Base-by-base conservation (phyloP, 1,140 invertebrate species). In the Phenacoccus solenopsis region DNA sequence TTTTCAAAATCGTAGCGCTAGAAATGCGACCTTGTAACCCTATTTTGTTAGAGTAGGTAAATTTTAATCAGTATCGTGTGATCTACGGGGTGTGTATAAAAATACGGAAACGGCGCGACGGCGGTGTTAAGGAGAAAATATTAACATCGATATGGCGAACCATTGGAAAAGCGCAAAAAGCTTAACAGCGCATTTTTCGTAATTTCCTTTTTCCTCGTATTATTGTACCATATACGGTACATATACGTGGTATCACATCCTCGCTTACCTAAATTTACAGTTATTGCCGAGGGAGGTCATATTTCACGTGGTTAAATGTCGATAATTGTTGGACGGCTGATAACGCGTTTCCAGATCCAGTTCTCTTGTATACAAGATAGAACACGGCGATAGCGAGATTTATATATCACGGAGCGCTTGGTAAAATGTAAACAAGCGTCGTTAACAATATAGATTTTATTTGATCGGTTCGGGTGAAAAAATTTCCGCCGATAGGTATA, bases 391-490 rank as follows among this genome's bases (percentile, higher is more conserved):
- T 49, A 49, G 5, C 38, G 38, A 49, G 20, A 49, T 49, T 49
- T 49, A 49, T 49, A 49, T 49, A 16, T 49, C n/a, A n/a, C n/a
- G n/a, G n/a, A n/a, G n/a, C n/a, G n/a, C n/a, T n/a, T n/a, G n/a
- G 38, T 49, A n/a, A 49, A 49, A 49, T 49, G 20, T 49, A 16
- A 49, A 49, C 38, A 49, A 49, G 38, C 38, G 38, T 16, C n/a
- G n/a, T n/a, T n/a, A 49, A 49, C 38, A n/a, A n/a, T 49, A 49
- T 49, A n/a, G 38, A 49, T 49, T 49, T 49, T 49, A 49, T 49
- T 49, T 49, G 38, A 49, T 49, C 38, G 38, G 38, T 16, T 49
- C 38, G 38, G 16, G 20, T 7, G 13, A 49, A 49, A 49, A 49
- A 49, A 49, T n/a, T n/a, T 49, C 38, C 20, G 38, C 38, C 38